These are phyloP conservation scores for Ceuthmochares aereus DNA, from an alignment of 2,113 vertebrate species.

Conservation along the genomic window DNA sequence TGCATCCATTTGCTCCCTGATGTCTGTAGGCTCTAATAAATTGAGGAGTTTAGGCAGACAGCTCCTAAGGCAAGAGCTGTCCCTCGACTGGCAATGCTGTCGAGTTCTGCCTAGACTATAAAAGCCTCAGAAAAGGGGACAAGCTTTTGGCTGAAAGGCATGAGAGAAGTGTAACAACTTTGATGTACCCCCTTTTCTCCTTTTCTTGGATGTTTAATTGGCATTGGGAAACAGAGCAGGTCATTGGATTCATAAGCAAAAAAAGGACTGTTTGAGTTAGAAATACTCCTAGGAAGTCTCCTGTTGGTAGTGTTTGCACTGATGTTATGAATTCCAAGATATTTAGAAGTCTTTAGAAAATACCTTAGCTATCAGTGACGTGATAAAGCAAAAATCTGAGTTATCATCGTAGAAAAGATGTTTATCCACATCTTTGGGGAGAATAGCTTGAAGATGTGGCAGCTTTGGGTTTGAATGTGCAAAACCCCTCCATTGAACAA, in stretches of 20 bases:
- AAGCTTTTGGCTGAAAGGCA: slow-evolving; percentile 41
- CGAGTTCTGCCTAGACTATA: slow-evolving; percentile 68
- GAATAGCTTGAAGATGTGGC: background rate
- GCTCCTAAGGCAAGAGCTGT: slow-evolving; percentile 70
- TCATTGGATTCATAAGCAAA: slow-evolving; percentile 38
- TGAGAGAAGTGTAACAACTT: slow-evolving; percentile 19
- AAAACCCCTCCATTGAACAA: background rate
- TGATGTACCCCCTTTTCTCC: background rate
- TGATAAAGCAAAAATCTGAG: background rate
- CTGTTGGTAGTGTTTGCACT: background rate
- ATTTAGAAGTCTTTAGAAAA: background rate
- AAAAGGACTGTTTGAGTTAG: slow-evolving; percentile 14
- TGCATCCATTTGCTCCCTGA: slow-evolving; percentile 68
- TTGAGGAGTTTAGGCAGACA: slow-evolving; percentile 68
- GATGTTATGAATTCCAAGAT: background rate
- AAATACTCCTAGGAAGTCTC: slow-evolving; percentile 14
- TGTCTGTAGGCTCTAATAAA: slow-evolving; percentile 76
- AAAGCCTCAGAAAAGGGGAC: slow-evolving; percentile 48
- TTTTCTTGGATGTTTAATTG: slow-evolving; percentile 28
- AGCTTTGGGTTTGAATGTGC: background rate
- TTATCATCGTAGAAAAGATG: background rate
- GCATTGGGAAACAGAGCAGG: slow-evolving; percentile 34
- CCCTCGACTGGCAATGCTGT: slow-evolving; percentile 37
- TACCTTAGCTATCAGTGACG: background rate
- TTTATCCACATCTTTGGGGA: background rate